Conservation (phyloP, 2,888 invertebrate genomes). For the Lepidochrysops patricia region DNA sequence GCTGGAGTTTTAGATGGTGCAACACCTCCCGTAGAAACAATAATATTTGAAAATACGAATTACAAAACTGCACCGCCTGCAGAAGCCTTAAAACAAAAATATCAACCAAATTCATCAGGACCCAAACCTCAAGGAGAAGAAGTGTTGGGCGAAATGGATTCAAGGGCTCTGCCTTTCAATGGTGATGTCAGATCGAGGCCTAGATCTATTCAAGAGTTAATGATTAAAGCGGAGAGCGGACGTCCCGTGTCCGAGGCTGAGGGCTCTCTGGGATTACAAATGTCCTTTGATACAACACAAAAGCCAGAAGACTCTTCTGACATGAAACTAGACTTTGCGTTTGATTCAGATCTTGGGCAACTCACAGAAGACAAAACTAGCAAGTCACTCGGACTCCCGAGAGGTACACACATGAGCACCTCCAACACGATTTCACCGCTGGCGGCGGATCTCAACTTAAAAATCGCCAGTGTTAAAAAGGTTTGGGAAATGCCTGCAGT, state of each 20-base stretch:
- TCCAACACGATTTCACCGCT: constrained; percentile 85
- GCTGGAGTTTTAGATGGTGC: constrained; percentile 80
- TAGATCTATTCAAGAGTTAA: constrained; percentile 59
- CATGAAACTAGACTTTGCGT: constrained; percentile 93
- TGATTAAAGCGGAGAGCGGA: constrained; percentile 46
- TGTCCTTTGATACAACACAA: constrained; percentile 75
- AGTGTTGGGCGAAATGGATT: constrained; percentile 67
- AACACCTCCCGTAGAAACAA: constrained; percentile 88
- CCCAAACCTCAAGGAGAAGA: constrained; percentile 68
- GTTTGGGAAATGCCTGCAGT: constrained; percentile 89
- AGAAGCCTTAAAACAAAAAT: constrained; percentile 78
- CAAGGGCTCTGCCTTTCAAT: constrained; percentile 49
- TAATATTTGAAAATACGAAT: constrained; percentile 94
- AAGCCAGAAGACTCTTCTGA: constrained; percentile 86
- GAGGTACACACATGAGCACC: constrained; percentile 76
- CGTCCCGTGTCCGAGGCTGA: constrained; percentile 56
- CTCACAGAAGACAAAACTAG: constrained; percentile 81
- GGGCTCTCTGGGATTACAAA: constrained; percentile 75
- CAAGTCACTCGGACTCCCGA: constrained; percentile 68
- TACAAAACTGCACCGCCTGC: constrained; percentile 85
- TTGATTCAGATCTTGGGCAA: constrained; percentile 87
- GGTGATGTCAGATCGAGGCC: constrained; percentile 60
- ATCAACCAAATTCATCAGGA: constrained; percentile 56
- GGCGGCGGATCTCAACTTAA: constrained; percentile 93
- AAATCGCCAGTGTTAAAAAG: constrained; percentile 95